These are phyloP conservation scores for Epiblema foenella DNA, from an alignment of 2,888 invertebrate species.

Conservation along the genomic window DNA sequence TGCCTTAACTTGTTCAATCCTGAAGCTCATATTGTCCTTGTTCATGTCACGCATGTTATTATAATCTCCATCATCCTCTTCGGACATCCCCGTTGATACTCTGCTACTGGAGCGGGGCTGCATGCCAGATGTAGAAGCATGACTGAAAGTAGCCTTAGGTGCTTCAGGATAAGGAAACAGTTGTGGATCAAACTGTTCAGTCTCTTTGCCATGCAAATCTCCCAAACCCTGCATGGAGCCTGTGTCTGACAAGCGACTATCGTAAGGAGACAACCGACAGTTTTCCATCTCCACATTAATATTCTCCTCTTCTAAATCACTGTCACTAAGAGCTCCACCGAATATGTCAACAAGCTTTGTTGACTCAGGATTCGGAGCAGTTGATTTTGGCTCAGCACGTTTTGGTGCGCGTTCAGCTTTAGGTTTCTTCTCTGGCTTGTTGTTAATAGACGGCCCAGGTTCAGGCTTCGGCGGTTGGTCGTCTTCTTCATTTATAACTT, in stretches of 20 bases:
- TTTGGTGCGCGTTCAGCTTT: slow-evolving; percentile 59
- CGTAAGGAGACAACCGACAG: slow-evolving; percentile 89
- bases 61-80: slow-evolving; percentile 70
- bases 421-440: slow-evolving; percentile 68
- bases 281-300: slow-evolving; percentile 93
- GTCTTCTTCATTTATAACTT: slow-evolving; percentile 95
- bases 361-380: slow-evolving; percentile 58
- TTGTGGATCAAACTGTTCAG: slow-evolving; percentile 68
- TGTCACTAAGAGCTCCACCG: slow-evolving; percentile 96
- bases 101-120: slow-evolving; percentile 57
- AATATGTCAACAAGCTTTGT: slow-evolving; percentile 90
- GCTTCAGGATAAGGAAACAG: slow-evolving; percentile 64
- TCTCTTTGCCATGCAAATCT: slow-evolving; percentile 59
- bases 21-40: slow-evolving; percentile 84
- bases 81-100: slow-evolving; percentile 54
- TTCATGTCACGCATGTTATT: slow-evolving; percentile 62
- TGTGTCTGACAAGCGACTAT: slow-evolving; percentile 89
- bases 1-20: slow-evolving; percentile 89
- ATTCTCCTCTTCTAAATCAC: slow-evolving; percentile 91
- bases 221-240: slow-evolving; percentile 65
- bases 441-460: slow-evolving; percentile 51
- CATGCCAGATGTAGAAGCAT: slow-evolving; percentile 56
- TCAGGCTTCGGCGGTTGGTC: slow-evolving; percentile 82
- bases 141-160: slow-evolving; percentile 57
- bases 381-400: slow-evolving; percentile 49